These are phyloP conservation scores for Ploceus nigricollis DNA, from an alignment of 2,113 vertebrate genomes.

Conservation along the genomic window DNA sequence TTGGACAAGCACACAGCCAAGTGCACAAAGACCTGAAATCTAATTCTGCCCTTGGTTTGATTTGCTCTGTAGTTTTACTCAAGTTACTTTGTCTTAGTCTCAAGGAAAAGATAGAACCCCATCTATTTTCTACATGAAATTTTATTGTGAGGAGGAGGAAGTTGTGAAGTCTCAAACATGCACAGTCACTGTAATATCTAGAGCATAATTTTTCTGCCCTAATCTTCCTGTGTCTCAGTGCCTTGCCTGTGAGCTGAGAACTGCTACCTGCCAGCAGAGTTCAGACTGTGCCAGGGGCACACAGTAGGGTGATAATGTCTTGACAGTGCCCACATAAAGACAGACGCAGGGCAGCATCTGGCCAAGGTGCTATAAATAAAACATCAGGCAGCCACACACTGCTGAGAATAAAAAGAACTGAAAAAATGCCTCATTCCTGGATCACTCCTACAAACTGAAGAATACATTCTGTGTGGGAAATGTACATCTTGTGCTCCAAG, in stretches of 20 bases:
- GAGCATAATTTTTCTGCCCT: background rate
- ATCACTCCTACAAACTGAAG: background rate
- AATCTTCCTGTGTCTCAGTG: background rate
- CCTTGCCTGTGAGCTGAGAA: background rate
- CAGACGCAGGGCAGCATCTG: background rate
- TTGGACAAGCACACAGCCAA: background rate
- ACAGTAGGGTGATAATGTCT: background rate
- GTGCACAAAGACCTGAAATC: background rate
- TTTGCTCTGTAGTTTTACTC: background rate
- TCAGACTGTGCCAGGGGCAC: background rate
- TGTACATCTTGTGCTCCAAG: background rate
- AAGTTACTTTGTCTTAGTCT: background rate
- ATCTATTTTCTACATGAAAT: background rate
- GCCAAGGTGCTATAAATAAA: background rate
- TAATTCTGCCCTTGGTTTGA: background rate
- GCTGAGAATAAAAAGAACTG: background rate
- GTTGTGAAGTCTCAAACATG: background rate
- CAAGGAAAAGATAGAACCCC: background rate
- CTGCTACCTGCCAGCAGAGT: background rate
- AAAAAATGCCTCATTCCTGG: background rate
- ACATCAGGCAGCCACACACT: rapidly evolving
- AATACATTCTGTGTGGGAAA: rapidly evolving
- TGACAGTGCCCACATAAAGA: background rate
- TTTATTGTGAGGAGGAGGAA: background rate
- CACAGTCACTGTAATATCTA: background rate